Conservation (phyloP, 2,888 invertebrate genomes). For the Latrodectus elegans region DNA sequence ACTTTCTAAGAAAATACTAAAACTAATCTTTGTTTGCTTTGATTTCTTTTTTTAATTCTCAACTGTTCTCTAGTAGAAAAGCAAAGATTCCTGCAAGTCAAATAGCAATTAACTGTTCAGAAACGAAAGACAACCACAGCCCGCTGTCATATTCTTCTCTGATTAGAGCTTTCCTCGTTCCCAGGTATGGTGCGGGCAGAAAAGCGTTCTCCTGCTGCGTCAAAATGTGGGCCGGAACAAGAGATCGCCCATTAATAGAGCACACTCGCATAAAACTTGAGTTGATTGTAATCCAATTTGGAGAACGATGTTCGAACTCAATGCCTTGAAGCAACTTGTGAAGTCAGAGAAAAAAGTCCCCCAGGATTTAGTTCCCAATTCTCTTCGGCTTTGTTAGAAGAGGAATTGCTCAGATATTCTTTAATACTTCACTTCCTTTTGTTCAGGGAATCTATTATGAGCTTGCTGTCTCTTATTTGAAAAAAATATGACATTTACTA, state of each 20-base stretch:
- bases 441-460: neutral
- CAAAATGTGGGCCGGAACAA: slow-evolving; percentile 46
- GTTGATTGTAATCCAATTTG: slow-evolving; percentile 69
- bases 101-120: slow-evolving; percentile 66
- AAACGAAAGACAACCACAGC: slow-evolving; percentile 19
- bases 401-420: slow-evolving; percentile 49
- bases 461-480: neutral
- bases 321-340: slow-evolving; percentile 53
- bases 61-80: slow-evolving; percentile 16
- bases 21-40: too few species aligned
- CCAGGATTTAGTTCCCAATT: slow-evolving; percentile 15
- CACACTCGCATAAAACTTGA: slow-evolving; percentile 68
- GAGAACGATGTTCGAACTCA: slow-evolving; percentile 51
- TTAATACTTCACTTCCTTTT: neutral
- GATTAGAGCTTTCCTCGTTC: slow-evolving; percentile 59
- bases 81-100: slow-evolving; percentile 59
- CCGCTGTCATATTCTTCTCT: slow-evolving; percentile 63
- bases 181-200: slow-evolving; percentile 61
- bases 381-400: slow-evolving; percentile 50
- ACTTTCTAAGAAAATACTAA: too few species aligned
- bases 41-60: slow-evolving; percentile 19
- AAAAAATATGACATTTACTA: neutral
- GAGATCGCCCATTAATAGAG: slow-evolving; percentile 67
- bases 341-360: slow-evolving; percentile 39
- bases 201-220: slow-evolving; percentile 62